Evolutionary conservation across 2,888 invertebrate genomes (phyloP), one percentile per base, ranked within the genome.

Genomic region (Machimus rusticus): DNA sequence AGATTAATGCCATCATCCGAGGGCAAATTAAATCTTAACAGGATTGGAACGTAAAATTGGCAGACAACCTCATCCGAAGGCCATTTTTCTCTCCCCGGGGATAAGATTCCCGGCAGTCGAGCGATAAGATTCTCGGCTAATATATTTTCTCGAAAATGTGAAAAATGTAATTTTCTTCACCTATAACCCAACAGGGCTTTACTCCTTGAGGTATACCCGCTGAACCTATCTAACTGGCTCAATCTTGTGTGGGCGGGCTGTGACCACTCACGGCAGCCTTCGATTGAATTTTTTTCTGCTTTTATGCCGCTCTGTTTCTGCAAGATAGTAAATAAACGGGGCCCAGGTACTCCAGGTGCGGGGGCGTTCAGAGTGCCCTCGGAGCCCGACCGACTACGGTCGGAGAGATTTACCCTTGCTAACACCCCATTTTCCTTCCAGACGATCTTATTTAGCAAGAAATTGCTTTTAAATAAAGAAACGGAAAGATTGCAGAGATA

Each of bases 391-490:
- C 55, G n/a, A 43, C 43, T 43, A 46, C 79, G 43, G 28, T 28
- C 79, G 37, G 23, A 51, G 37, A 34, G 57, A 28, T 84, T 66
- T 84, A 66, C 39, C 37, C 82, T 19, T 66, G 39, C 19, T 39
- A 84, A 39, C 82, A 66, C 66, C 82, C 82, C 82, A 84, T 84
- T 84, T 84, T 84, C 66, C 34, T 66, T 66, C 82, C 77, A 55
- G 77, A 87, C 87, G 86, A 88, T 86, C 88, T 88, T 87, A 88
- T 88, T 88, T 88, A 88, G 88, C 81, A 87, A 87, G 87, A 88
- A 88, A 88, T 88, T 88, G 88, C 87, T 88, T 88, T 88, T 88
- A 87, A 87, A 88, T 88, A 87, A 88, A 87, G 87, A 88, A 88
- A 88, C 86, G 76, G 57, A 84, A 87, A 87, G 87, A 87, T 82